These are phyloP conservation scores for Anguilla japonica DNA, from an alignment of 2,113 vertebrate species.

Conservation along the genomic window DNA sequence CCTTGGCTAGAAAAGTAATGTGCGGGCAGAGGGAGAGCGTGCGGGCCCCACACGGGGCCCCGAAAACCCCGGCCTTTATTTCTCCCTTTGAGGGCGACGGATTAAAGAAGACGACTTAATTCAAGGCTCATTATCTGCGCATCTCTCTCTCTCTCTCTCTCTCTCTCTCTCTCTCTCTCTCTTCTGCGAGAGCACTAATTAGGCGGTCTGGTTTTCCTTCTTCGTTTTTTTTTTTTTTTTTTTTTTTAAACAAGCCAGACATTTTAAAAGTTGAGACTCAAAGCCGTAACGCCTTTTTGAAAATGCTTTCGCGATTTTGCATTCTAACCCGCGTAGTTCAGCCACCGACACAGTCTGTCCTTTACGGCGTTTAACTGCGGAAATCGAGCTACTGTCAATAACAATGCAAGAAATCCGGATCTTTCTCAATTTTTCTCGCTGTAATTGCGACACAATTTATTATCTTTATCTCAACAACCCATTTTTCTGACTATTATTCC, in stretches of 20 bases:
- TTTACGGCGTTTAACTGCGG: no score
- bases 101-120: conserved; percentile 80
- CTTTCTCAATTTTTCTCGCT: not conserved
- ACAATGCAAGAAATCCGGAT: no score
- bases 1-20: conserved; percentile 48
- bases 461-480: not conserved
- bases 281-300: not conserved
- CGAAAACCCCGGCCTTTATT: conserved; percentile 50
- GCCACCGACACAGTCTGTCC: no score
- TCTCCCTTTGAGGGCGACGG: conserved; percentile 62
- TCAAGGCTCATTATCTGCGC: conserved; percentile 70
- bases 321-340: not conserved
- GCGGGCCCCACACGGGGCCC: conserved; percentile 60
- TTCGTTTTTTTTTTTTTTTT: conserved; percentile 29
- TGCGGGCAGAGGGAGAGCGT: conserved; percentile 60
- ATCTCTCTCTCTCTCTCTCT: conserved; percentile 43
- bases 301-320: not conserved
- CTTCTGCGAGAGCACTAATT: conserved; percentile 66
- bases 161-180: conserved; percentile 46
- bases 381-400: no score
- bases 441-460: not conserved
- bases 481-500: not conserved
- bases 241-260: not conserved
- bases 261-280: not conserved
- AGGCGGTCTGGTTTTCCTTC: conserved; percentile 61